Evolutionary conservation across 2,888 invertebrate species (phyloP).

Genomic region (Yponomeuta cagnagella): DNA sequence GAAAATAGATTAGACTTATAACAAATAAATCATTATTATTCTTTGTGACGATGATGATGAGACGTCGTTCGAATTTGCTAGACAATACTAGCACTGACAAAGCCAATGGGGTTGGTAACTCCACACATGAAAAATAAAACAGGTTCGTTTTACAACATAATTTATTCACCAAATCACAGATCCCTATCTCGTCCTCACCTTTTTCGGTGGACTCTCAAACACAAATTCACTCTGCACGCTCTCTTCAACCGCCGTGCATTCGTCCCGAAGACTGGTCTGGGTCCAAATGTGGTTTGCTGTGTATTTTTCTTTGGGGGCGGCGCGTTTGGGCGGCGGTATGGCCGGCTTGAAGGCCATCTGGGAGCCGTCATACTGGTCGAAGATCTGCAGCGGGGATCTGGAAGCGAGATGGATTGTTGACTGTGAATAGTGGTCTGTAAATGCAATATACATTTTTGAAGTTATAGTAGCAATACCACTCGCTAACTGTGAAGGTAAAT

Average conservation of each 20-base stretch:
- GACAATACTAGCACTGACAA: too few relatives aligned
- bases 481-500: too few relatives aligned
- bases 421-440: too few relatives aligned
- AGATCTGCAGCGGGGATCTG: slow-evolving; percentile 80
- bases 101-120: too few relatives aligned
- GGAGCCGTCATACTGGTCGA: slow-evolving; percentile 79
- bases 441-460: too few relatives aligned
- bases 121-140: too few relatives aligned
- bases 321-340: slow-evolving; percentile 78
- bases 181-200: neutral
- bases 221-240: slow-evolving; percentile 27
- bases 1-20: too few relatives aligned
- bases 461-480: too few relatives aligned
- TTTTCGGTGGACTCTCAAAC: slow-evolving; percentile 20
- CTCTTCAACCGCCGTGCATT: slow-evolving; percentile 54
- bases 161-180: neutral
- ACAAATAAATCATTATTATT: too few relatives aligned
- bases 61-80: too few relatives aligned
- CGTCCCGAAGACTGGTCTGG: slow-evolving; percentile 53
- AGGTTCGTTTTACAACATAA: neutral
- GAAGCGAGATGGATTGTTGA: neutral
- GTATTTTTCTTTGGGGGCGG: slow-evolving; percentile 39
- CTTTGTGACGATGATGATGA: too few relatives aligned
- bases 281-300: slow-evolving; percentile 58
- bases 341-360: slow-evolving; percentile 85